Percentiles rank a stretch among this genome's conserved stretches.
These are phyloP conservation scores for Benthosema pterotum DNA, from an alignment of 2,797 vertebrate genomes.

Conservation along the genomic window DNA sequence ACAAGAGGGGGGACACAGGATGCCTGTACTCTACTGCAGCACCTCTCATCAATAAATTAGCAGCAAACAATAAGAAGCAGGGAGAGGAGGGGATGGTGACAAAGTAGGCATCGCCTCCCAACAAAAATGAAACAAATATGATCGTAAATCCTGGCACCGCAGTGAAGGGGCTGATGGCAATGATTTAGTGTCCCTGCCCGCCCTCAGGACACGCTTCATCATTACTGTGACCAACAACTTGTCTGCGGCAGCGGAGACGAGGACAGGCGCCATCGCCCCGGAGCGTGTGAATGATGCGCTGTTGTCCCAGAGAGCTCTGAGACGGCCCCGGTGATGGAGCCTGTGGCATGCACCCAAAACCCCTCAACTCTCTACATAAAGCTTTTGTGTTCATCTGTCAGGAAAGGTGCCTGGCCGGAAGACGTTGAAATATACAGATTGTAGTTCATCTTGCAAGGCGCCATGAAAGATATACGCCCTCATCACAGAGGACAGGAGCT, in stretches of 20 bases:
- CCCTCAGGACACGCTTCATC: conserved; percentile 39
- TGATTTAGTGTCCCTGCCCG: conserved; percentile 29
- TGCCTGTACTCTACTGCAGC: too few species aligned
- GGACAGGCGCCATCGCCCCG: neutral
- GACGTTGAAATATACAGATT: too few species aligned
- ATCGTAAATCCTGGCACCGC: conserved; percentile 19
- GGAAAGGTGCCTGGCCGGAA: neutral
- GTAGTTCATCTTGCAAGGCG: too few species aligned
- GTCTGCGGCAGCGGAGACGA: neutral
- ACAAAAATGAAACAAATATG: conserved; percentile 21
- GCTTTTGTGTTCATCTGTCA: conserved; percentile 22
- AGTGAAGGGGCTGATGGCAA: neutral
- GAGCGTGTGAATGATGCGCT: conserved; percentile 1
- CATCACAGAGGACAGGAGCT: too few species aligned
- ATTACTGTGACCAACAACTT: conserved; percentile 9
- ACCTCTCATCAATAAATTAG: conserved; percentile 4
- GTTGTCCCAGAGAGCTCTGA: neutral
- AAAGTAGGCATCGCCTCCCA: conserved; percentile 6
- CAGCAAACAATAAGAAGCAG: conserved; percentile 1
- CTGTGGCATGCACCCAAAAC: neutral
- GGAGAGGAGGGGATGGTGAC: neutral
- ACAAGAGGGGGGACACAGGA: too few species aligned
- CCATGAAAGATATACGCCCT: too few species aligned
- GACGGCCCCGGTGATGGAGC: neutral
- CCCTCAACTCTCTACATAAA: conserved; percentile 3